phyloP scores from a whole-genome alignment of 92 coral and sea anemone species.

The Nematostella vectensis region DNA sequence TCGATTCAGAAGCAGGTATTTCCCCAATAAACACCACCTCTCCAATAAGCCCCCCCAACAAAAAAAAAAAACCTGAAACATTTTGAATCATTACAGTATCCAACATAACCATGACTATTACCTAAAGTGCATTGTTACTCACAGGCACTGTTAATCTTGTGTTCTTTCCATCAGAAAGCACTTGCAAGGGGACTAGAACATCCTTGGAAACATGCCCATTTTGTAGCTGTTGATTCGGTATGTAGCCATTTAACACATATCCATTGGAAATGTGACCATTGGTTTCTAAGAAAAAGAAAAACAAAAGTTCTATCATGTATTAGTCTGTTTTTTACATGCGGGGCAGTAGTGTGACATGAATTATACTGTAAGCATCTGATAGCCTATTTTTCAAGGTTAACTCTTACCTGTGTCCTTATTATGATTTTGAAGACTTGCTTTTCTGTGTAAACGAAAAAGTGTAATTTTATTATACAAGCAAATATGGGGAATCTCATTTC shows the following conservation, averaged over 20 bases:
- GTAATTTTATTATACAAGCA: background rate
- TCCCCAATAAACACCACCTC: too few relatives aligned
- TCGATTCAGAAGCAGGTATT: too few relatives aligned
- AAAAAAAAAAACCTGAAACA: too few relatives aligned
- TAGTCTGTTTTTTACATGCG: background rate
- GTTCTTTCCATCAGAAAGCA: slow-evolving; percentile 10
- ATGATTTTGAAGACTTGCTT: background rate
- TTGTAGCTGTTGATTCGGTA: background rate
- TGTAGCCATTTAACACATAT: slow-evolving; percentile 1
- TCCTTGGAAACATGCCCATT: slow-evolving; percentile 12
- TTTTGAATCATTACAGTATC: too few relatives aligned
- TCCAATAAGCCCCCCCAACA: background rate
- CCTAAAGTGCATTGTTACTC: too few relatives aligned
- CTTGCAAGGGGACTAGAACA: slow-evolving; percentile 14
- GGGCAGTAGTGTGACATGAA: background rate
- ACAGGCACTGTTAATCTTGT: slow-evolving; percentile 19
- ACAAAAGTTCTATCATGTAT: background rate
- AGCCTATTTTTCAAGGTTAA: too few relatives aligned
- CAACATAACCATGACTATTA: background rate
- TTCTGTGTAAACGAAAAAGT: background rate
- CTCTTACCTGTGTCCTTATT: background rate
- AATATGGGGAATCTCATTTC: too few relatives aligned
- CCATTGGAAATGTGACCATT: background rate
- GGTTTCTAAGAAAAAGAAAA: background rate
- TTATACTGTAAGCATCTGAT: too few relatives aligned